These are phyloP conservation scores for Drosophila tsacasi DNA, from an alignment of 1,140 invertebrate species.

Conservation along the genomic window DNA sequence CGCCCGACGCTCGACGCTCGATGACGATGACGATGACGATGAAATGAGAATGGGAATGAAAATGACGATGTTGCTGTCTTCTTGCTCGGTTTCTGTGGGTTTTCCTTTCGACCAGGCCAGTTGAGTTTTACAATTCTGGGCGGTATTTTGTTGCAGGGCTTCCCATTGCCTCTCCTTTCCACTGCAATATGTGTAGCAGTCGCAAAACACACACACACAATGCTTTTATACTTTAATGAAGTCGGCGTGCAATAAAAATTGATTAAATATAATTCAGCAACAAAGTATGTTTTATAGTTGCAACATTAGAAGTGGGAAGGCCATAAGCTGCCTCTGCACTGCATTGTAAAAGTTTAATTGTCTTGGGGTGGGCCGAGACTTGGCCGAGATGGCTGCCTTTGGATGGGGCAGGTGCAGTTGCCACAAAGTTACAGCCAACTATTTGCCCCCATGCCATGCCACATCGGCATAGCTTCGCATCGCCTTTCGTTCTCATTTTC, in stretches of 20 bases:
- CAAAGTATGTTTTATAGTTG: slow-evolving; percentile 79
- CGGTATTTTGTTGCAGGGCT: slow-evolving; percentile 73
- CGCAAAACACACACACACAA: slow-evolving; percentile 16
- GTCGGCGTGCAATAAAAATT: slow-evolving; percentile 82
- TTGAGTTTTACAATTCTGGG: slow-evolving; percentile 61
- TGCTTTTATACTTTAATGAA: slow-evolving; percentile 82
- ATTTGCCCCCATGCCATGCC: slow-evolving; percentile 27
- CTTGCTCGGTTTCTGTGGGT: slow-evolving; percentile 20
- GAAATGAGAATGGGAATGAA: slow-evolving; percentile 22
- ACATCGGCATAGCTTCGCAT: slow-evolving; percentile 4
- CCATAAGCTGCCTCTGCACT: slow-evolving; percentile 53
- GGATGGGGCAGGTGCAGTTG: slow-evolving; percentile 10
- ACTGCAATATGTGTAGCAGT: slow-evolving; percentile 58
- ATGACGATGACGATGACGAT: slow-evolving; percentile 31
- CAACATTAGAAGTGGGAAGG: slow-evolving; percentile 61
- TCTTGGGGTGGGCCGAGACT: slow-evolving; percentile 36
- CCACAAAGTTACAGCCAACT: slow-evolving; percentile 46
- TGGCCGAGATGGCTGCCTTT: slow-evolving; percentile 10
- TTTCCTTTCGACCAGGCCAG: slow-evolving; percentile 30
- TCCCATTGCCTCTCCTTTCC: not conserved
- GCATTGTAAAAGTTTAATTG: slow-evolving; percentile 79
- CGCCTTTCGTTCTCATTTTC: slow-evolving; percentile 9
- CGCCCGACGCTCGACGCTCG: slow-evolving; percentile 34
- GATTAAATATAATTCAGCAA: slow-evolving; percentile 84
- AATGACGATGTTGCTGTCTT: slow-evolving; percentile 48